These are phyloP conservation scores for Sesia apiformis DNA, from an alignment of 2,888 invertebrate genomes.

Conservation along the genomic window DNA sequence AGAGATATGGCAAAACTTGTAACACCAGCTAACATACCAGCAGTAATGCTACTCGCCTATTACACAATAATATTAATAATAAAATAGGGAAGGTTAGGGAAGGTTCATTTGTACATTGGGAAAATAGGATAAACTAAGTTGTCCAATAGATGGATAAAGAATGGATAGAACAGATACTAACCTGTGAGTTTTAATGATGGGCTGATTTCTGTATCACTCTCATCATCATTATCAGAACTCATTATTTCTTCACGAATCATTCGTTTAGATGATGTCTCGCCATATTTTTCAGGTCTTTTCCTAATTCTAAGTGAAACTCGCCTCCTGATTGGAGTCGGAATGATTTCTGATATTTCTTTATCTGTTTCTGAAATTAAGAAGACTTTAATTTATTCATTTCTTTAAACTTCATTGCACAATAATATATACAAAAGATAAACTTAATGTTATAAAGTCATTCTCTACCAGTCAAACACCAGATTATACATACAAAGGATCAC, in stretches of 20 bases:
- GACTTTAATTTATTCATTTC: neutral
- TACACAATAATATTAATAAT: too few relatives aligned
- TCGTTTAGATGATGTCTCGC: slow-evolving; percentile 16
- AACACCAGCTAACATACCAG: too few relatives aligned
- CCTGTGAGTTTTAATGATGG: slow-evolving; percentile 42
- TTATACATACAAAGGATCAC: too few relatives aligned
- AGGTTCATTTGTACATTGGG: too few relatives aligned
- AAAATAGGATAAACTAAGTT: neutral
- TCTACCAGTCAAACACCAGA: too few relatives aligned
- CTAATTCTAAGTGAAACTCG: slow-evolving; percentile 39
- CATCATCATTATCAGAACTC: slow-evolving; percentile 37
- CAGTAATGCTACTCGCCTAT: too few relatives aligned
- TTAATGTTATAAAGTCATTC: too few relatives aligned
- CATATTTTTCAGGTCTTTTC: slow-evolving; percentile 51
- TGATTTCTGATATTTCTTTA: neutral
- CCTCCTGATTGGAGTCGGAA: slow-evolving; percentile 19
- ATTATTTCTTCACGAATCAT: slow-evolving; percentile 30
- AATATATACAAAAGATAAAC: too few relatives aligned
- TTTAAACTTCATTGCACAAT: too few relatives aligned
- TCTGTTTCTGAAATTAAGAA: neutral
- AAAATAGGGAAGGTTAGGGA: too few relatives aligned
- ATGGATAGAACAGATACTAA: slow-evolving; percentile 11
- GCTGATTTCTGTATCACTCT: slow-evolving; percentile 10
- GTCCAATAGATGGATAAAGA: neutral
- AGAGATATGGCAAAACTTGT: too few relatives aligned